phyloP scores from a whole-genome alignment of 1,140 invertebrate genomes.

The Rhyzopertha dominica region DNA sequence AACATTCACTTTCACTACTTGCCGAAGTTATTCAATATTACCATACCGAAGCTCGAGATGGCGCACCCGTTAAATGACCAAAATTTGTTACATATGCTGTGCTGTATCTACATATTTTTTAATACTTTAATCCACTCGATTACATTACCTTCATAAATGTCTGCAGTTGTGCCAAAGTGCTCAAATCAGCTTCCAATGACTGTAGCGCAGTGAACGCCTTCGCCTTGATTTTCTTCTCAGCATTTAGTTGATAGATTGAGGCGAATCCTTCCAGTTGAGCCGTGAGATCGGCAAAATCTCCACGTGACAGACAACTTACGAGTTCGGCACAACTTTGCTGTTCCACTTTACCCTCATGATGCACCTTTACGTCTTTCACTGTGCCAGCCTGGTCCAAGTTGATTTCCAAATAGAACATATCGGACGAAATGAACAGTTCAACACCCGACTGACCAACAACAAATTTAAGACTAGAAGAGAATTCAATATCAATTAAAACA shows the following conservation, averaged over 20 bases:
- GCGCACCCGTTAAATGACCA: too few species aligned
- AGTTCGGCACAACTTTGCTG: slow-evolving; percentile 83
- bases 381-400: slow-evolving; percentile 63
- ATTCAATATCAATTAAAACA: slow-evolving; percentile 16
- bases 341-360: slow-evolving; percentile 72
- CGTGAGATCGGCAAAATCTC: slow-evolving; percentile 91
- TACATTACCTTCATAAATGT: slow-evolving; percentile 69
- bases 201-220: slow-evolving; percentile 90
- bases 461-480: slow-evolving; percentile 67
- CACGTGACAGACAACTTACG: slow-evolving; percentile 68
- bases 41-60: too few species aligned
- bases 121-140: too few species aligned
- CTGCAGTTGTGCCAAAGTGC: slow-evolving; percentile 70
- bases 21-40: too few species aligned
- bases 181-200: slow-evolving; percentile 88
- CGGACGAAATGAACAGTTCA: slow-evolving; percentile 87
- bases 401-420: slow-evolving; percentile 96
- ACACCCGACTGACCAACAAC: slow-evolving; percentile 64
- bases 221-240: slow-evolving; percentile 90
- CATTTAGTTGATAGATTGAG: slow-evolving; percentile 89
- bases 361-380: slow-evolving; percentile 90
- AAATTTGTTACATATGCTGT: too few species aligned
- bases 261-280: slow-evolving; percentile 82
- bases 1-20: too few species aligned
- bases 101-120: too few species aligned